Evolutionary conservation across 2,797 vertebrate species (phyloP), one percentile per base, ranked within the genome.

Genomic region (Arctocebus calabarensis): DNA sequence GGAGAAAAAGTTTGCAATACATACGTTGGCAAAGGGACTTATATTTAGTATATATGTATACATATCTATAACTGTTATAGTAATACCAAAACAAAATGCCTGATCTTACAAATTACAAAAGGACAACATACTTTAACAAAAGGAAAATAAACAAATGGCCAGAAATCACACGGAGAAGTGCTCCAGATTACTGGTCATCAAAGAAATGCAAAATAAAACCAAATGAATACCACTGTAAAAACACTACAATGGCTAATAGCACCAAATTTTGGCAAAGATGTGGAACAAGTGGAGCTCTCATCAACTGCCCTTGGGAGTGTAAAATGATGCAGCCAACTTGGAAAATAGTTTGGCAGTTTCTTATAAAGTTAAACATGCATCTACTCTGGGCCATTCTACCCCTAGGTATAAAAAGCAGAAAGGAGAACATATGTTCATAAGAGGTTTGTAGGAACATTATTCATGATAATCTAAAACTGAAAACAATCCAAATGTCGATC

Each of bases 31-130:
- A 81, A 87, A 40, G 55, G 84, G 27, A 74, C 32, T 89, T 87
- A 6, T 74, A 68, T 64, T 32, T 84, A 62, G 20, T 71, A n/a
- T 45, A 71, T 71, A 23, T 64, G 48, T 52, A 4, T 52, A 48
- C 14, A 14, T 52, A 52, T 52, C 13, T 13, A 83, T 61, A 84
- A 93, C n/a, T 74, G 3, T 17, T 81, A 25, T 19, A 73, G 52
- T 48, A 83, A 17, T 82, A 45, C 19, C 83, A 59, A 88, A 57
- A 88, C 62, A 79, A 90, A 92, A 93, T 73, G 40, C 29, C 40
- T 61, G 12, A 59, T 6, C 84, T 94, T 87, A 55, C 75, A 89
- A 82, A 84, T 17, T 55, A 52, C 93, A 83, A 75, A 84, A 75
- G 37, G 16, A 8, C 23, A 91, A 94, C 89, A 86, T 74, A 78